A percentile compares a stretch with the other conserved stretches of the same genome.
These are phyloP conservation scores for Sphyrna mokarran DNA, from an alignment of 2,113 vertebrate genomes.

Conservation along the genomic window DNA sequence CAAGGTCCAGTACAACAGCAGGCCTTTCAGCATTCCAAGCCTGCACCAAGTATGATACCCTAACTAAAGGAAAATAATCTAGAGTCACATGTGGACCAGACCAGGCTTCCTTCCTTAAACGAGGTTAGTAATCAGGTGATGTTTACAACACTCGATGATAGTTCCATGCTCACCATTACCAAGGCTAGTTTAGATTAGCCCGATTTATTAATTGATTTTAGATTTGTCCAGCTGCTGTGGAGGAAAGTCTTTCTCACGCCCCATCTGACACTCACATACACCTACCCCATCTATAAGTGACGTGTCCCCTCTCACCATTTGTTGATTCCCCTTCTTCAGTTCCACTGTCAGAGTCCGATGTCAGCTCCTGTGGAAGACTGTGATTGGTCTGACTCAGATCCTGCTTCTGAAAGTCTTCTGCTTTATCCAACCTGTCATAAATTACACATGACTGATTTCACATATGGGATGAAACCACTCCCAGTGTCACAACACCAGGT, in stretches of 20 bases:
- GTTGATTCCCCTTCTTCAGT: neutral
- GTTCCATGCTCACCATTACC: no score
- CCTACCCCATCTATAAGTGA: slow-evolving; percentile 49
- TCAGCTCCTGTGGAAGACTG: slow-evolving; percentile 37
- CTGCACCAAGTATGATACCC: no score
- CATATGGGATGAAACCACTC: slow-evolving; percentile 15
- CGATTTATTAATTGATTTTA: neutral
- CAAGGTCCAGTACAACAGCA: no score
- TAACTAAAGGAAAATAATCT: no score
- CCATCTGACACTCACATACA: neutral
- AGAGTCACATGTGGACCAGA: no score
- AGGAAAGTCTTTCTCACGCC: neutral
- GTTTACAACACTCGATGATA: no score
- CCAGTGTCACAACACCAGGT: slow-evolving; percentile 38
- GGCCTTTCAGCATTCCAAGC: no score
- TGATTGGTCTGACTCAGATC: slow-evolving; percentile 33
- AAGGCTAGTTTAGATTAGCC: no score
- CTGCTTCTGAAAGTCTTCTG: slow-evolving; percentile 38
- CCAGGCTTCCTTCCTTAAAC: no score
- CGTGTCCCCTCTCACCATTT: slow-evolving; percentile 39
- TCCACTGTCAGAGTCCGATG: slow-evolving; percentile 39
- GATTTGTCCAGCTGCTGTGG: neutral
- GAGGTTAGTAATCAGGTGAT: no score
- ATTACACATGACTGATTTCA: neutral
- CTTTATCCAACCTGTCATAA: slow-evolving; percentile 41